Conservation (phyloP, 1,140 invertebrate species). For the Heliconius hermathena region DNA sequence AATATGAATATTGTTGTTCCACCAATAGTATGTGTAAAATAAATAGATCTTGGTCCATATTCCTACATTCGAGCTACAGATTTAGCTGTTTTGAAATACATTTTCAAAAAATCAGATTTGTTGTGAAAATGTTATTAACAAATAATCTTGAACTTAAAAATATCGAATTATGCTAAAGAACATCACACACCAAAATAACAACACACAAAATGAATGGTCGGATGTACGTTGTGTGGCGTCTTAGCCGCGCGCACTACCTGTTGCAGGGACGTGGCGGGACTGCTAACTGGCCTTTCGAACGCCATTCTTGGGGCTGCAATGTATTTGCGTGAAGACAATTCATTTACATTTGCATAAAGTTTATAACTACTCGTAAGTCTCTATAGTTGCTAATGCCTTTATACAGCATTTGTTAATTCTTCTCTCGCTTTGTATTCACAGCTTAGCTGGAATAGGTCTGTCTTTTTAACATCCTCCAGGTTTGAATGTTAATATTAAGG, state of each 20-base stretch:
- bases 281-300: conserved; percentile 57
- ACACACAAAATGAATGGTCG: conserved; percentile 6
- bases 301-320: conserved; percentile 36
- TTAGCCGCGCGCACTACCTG: conserved; percentile 48
- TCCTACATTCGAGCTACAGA: no score
- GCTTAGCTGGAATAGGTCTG: no score
- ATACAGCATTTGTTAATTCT: not conserved
- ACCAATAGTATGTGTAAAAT: no score
- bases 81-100: not conserved
- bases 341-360: not conserved
- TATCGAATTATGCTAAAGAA: not conserved
- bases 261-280: conserved; percentile 54
- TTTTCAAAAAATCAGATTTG: not conserved
- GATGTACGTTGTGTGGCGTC: conserved; percentile 9
- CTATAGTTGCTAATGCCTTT: not conserved
- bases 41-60: no score
- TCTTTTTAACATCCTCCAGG: no score
- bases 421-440: not conserved
- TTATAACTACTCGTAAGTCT: not conserved
- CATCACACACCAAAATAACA: not conserved
- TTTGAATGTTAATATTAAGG: no score
- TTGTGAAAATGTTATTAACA: not conserved
- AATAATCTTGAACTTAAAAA: not conserved
- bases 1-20: no score
- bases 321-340: conserved; percentile 1